Conservation (phyloP, 2,797 vertebrate genomes). For the Periophthalmus magnuspinnatus region DNA sequence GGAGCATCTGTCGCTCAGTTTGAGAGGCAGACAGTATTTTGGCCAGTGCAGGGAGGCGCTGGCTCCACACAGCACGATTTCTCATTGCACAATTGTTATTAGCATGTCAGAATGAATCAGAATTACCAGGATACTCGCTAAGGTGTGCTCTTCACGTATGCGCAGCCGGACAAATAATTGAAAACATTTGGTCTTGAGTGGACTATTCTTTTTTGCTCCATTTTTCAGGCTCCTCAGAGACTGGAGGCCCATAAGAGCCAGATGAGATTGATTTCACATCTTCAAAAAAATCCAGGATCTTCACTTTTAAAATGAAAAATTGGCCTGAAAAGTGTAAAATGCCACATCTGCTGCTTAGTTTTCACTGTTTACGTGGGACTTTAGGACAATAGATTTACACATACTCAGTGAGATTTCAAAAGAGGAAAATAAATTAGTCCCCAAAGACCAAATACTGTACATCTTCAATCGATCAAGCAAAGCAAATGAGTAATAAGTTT, state of each 20-base stretch:
- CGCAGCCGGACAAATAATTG: constrained; percentile 3
- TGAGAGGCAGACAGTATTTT: constrained; percentile 35
- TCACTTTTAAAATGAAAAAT: neutral
- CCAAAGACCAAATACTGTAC: neutral
- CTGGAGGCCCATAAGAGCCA: neutral
- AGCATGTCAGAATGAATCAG: constrained; percentile 28
- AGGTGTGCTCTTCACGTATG: constrained; percentile 10
- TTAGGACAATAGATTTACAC: constrained; percentile 6
- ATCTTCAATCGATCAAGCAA: constrained; percentile 1
- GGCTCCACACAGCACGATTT: constrained; percentile 35
- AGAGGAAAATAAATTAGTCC: neutral
- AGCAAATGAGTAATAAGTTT: constrained; percentile 1
- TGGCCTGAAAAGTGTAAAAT: constrained; percentile 7
- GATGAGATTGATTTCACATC: constrained; percentile 7
- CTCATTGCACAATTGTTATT: constrained; percentile 26
- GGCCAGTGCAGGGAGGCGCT: constrained; percentile 34
- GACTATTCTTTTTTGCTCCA: neutral
- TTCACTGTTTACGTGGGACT: neutral
- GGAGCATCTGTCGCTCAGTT: constrained; percentile 13
- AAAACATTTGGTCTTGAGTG: constrained; percentile 4
- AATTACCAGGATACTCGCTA: constrained; percentile 18
- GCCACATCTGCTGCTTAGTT: constrained; percentile 1
- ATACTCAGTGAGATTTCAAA: neutral
- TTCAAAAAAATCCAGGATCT: neutral
- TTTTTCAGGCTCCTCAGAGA: neutral